Evolutionary conservation across 2,113 vertebrate genomes (phyloP).

Genomic region (Menidia beryllina): DNA sequence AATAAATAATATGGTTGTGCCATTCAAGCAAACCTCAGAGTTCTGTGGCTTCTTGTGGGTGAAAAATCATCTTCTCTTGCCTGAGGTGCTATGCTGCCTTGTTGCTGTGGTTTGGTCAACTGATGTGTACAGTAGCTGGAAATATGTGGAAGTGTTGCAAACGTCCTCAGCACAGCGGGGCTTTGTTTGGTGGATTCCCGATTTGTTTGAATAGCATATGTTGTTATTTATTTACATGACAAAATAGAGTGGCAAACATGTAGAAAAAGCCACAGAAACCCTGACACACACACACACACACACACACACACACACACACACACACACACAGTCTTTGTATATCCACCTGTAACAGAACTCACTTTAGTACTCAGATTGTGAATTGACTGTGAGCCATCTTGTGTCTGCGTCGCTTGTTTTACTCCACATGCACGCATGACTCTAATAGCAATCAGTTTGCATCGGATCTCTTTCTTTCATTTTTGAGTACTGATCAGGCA

Average conservation of each 20-base stretch:
- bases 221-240: conserved; percentile 69
- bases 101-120: conserved; percentile 50
- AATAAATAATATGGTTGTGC: conserved; percentile 70
- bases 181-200: conserved; percentile 34
- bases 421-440: conserved; percentile 59
- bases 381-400: conserved; percentile 67
- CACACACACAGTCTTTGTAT: conserved; percentile 64
- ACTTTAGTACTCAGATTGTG: conserved; percentile 72
- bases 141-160: conserved; percentile 38
- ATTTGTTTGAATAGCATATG: conserved; percentile 74
- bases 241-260: conserved; percentile 48
- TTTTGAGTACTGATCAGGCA: conserved; percentile 48
- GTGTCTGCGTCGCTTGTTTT: conserved; percentile 66
- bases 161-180: conserved; percentile 32
- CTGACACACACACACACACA: too few species aligned
- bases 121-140: conserved; percentile 47
- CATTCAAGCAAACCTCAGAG: conserved; percentile 73
- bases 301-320: conserved; percentile 20
- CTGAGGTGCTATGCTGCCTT: conserved; percentile 57
- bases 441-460: conserved; percentile 36
- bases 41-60: conserved; percentile 43
- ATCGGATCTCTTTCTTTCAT: conserved; percentile 36
- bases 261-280: conserved; percentile 55
- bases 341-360: conserved; percentile 63
- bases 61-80: conserved; percentile 39